A percentile compares a stretch with the other conserved stretches of the same genome.
phyloP scores from a whole-genome alignment of 2,888 invertebrate species.

The Andrena flavipes region DNA sequence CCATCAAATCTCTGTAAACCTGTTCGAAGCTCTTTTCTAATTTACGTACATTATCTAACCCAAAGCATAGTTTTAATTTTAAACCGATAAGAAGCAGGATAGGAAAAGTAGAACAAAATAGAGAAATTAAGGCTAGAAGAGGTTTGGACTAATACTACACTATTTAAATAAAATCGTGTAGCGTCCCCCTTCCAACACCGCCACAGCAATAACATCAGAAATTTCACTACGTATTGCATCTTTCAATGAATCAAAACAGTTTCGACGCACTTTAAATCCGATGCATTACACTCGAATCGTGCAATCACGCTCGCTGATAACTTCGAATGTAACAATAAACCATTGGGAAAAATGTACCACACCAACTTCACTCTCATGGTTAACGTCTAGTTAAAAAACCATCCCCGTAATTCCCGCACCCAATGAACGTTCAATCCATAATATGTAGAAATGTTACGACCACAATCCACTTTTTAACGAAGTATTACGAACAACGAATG shows the following conservation, averaged over 20 bases:
- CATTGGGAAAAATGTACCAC: constrained; percentile 43
- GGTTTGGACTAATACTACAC: too few species aligned
- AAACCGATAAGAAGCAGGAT: too few species aligned
- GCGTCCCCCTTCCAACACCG: too few species aligned
- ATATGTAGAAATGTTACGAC: neutral
- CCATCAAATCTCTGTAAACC: too few species aligned
- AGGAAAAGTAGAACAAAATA: too few species aligned
- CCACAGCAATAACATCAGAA: too few species aligned
- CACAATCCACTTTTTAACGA: neutral
- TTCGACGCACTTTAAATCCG: neutral
- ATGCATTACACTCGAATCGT: constrained; percentile 22
- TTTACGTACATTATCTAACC: too few species aligned
- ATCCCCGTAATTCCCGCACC: constrained; percentile 53
- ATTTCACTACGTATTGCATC: neutral
- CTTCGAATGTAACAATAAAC: constrained; percentile 28
- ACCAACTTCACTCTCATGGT: constrained; percentile 45
- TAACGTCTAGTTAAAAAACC: constrained; percentile 60
- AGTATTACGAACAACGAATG: neutral
- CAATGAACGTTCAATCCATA: constrained; percentile 22
- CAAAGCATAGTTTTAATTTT: too few species aligned
- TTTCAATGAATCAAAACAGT: constrained; percentile 21
- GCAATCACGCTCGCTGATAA: constrained; percentile 8
- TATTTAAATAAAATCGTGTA: too few species aligned
- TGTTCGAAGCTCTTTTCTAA: too few species aligned
- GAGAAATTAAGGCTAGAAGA: too few species aligned